Base-by-base conservation (phyloP, 1,140 invertebrate genomes). In the Manduca sexta region DNA sequence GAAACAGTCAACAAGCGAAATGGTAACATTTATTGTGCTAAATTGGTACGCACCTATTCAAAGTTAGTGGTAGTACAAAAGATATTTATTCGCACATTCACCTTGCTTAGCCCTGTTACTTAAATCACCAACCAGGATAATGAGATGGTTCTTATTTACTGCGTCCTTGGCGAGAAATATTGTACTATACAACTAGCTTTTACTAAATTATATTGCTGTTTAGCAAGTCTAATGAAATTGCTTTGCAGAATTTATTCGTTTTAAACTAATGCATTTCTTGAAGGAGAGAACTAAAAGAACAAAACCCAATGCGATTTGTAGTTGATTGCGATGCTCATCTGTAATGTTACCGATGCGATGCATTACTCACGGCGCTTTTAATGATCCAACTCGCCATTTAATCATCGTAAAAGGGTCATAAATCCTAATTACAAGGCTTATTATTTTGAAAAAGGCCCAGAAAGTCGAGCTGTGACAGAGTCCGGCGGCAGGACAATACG, bases 341-440 rank as follows among this genome's bases (percentile, higher is more conserved):
- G 51, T 62, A 64, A 69, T 56, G 52, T 63, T 61, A 60, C 48
- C 49, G 52, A 60, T 52, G 39, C 62, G 44, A 72, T 65, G 39
- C 48, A 64, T 73, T 64, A 65, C 59, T 49, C 48, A 49, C 40
- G 40, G 16, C 39, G 49, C 49, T 60, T 74, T 70, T 72, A 75
- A 75, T 72, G 69, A 74, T 56, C 47, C 49, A 50, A 43, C 43
- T 46, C 43, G 56, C 56, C 60, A 70, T 76, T 79, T 76, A 72
- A 71, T 76, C 73, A 74, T 74, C 64, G 61, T 73, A 73, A 79
- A 74, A 65, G 71, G 61, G 56, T 53, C 60, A 74, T 79, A 76
- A 76, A 79, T 79, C 64, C 65, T 70, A 76, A 79, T 76, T 76
- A 79, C 67, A 71, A 50, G 60, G 61, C 73, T 76, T 79, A 76